Evolutionary conservation across 2,888 invertebrate genomes (phyloP), one percentile per base, ranked within the genome.

Genomic region (Pasiphila rectangulata): DNA sequence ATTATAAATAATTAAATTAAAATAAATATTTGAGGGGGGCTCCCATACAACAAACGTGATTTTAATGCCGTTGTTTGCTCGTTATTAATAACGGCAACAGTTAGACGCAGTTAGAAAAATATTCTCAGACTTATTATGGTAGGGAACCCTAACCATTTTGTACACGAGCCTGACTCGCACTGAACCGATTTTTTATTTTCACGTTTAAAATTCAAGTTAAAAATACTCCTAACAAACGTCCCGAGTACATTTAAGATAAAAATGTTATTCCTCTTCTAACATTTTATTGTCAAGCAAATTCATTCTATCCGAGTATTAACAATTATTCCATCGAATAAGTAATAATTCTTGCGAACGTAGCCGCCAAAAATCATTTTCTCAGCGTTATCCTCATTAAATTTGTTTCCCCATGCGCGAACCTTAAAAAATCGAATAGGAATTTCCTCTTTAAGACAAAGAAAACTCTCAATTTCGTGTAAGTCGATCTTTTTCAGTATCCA

Each of bases 361-460:
- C 12, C 27, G 30, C 30, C 47, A 51, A 48, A 44, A 51, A 37
- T 46, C 41, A 27, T 46, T 53, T 39, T 46, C 35, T 32, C 12
- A 35, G 27, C 37, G 51, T 39, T 49, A 32, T 45, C 39, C 51
- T 51, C 44, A 39, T 51, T 46, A 51, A 46, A 46, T 46, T 29
- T 54, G 47, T 36, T 50, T 48, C 47, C 45, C 27, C 46, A 48
- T 29, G 46, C 46, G 45, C 19, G 10, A 44, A 46, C 21, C 47
- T 36, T 49, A 51, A 50, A 45, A 51, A 41, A 32, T 35, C 4
- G 1, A 12, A 24, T 6, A 7, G 5, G 44, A 40, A 41, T 38
- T 27, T 43, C 25, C 46, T 42, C 43, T 56, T 56, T 55, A 49
- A 49, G 49, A 52, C 44, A 54, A 49, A 48, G 42, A 51, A 46